Percentiles rank a stretch among this genome's conserved stretches.
Conservation (phyloP, 2,888 invertebrate genomes). For the Alviniconcha strummeri region DNA sequence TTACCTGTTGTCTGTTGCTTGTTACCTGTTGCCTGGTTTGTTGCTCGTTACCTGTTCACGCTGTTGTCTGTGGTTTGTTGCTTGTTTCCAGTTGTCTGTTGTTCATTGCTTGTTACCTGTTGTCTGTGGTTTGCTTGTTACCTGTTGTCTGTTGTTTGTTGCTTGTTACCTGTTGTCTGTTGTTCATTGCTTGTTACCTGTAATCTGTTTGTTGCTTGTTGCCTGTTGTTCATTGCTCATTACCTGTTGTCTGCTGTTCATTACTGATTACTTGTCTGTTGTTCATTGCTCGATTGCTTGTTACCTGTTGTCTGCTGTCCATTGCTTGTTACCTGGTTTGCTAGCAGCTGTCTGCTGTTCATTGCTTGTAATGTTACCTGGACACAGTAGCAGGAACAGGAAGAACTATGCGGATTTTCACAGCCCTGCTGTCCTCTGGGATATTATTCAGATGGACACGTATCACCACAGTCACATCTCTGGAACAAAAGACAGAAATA, state of each 20-base stretch:
- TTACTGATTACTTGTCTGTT: not conserved
- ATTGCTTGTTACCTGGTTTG: not conserved
- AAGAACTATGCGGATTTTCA: slow-evolving; percentile 58
- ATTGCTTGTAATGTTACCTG: slow-evolving; percentile 50
- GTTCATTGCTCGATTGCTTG: not conserved
- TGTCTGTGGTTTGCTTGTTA: not conserved
- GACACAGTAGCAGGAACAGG: slow-evolving; percentile 61
- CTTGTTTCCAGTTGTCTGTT: not conserved
- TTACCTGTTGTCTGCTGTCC: not conserved
- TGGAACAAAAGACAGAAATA: slow-evolving; percentile 40
- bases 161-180: not conserved
- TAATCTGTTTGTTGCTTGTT: not conserved
- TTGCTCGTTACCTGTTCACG: not conserved
- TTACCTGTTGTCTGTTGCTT: not conserved
- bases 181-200: not conserved
- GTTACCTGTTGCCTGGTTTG: not conserved
- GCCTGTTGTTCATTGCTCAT: not conserved
- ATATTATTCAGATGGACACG: slow-evolving; percentile 60
- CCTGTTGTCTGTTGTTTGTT: not conserved
- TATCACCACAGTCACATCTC: slow-evolving; percentile 61
- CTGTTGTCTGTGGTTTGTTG: not conserved
- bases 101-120: not conserved
- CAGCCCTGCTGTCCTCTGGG: slow-evolving; percentile 57
- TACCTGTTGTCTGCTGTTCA: not conserved
- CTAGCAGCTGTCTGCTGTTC: not conserved